These are phyloP conservation scores for Vesta saturnalis DNA, from an alignment of 2,888 invertebrate genomes.

Conservation along the genomic window DNA sequence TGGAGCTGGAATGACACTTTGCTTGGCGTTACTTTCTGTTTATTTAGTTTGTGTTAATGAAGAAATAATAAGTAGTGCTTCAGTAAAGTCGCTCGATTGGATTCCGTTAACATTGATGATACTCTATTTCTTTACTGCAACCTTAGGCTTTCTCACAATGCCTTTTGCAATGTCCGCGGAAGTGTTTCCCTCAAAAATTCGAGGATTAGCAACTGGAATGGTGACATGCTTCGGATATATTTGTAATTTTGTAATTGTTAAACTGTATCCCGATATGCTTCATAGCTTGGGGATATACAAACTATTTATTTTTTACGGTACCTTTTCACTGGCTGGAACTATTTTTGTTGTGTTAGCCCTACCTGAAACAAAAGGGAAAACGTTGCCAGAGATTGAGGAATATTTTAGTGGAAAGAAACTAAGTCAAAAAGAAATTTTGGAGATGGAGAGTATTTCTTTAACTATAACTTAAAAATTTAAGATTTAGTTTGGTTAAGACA, in stretches of 20 bases:
- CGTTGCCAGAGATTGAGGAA: conserved; percentile 64
- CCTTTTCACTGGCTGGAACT: conserved; percentile 62
- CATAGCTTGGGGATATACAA: conserved; percentile 60
- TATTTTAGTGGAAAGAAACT: conserved; percentile 55
- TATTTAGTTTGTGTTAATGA: conserved; percentile 58
- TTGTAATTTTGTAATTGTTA: conserved; percentile 66
- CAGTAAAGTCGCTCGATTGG: conserved; percentile 49
- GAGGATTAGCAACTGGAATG: conserved; percentile 65
- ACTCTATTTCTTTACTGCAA: conserved; percentile 64
- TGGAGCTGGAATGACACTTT: conserved; percentile 66
- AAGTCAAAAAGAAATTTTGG: neutral
- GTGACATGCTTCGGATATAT: conserved; percentile 64
- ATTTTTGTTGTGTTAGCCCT: conserved; percentile 62
- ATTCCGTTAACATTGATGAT: conserved; percentile 63
- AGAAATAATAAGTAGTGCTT: conserved; percentile 45
- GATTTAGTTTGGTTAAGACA: no score
- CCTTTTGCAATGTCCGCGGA: conserved; percentile 69
- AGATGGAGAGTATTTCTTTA: no score
- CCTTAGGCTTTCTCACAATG: conserved; percentile 66
- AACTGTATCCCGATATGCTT: conserved; percentile 64
- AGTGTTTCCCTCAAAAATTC: conserved; percentile 65
- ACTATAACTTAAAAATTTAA: no score
- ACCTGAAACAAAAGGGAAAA: conserved; percentile 67
- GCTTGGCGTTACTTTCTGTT: conserved; percentile 63
- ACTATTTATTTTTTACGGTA: conserved; percentile 65